Percentiles rank a stretch among this genome's conserved stretches.
phyloP scores from a whole-genome alignment of 2,888 invertebrate genomes.

The Megastigmus dorsalis region DNA sequence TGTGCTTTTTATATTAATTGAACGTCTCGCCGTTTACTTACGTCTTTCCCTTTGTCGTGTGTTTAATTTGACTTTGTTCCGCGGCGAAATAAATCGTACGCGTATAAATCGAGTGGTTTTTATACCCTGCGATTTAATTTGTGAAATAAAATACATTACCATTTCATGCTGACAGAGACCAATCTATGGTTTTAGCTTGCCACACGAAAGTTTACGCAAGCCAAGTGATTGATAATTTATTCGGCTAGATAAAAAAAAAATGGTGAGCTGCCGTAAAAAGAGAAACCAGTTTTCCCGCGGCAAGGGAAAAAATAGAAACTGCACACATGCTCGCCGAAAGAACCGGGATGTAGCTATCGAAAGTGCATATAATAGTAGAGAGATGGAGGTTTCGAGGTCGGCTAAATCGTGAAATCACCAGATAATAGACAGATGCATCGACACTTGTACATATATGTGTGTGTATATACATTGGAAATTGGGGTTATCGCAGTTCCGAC shows the following conservation, averaged over 20 bases:
- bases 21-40: too few species aligned
- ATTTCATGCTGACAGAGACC: too few species aligned
- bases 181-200: too few species aligned
- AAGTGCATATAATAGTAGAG: slow-evolving; percentile 9
- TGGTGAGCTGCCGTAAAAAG: slow-evolving; percentile 16
- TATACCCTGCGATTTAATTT: too few species aligned
- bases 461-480: slow-evolving; percentile 8
- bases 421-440: slow-evolving; percentile 22
- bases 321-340: not conserved
- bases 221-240: not conserved
- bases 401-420: slow-evolving; percentile 21
- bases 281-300: slow-evolving; percentile 29
- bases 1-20: too few species aligned
- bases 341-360: slow-evolving; percentile 3
- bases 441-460: not conserved
- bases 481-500: not conserved
- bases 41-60: too few species aligned
- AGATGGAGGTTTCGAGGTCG: slow-evolving; percentile 44
- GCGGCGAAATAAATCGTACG: too few species aligned
- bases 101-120: too few species aligned
- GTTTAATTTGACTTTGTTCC: too few species aligned
- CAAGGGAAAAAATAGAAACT: not conserved
- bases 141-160: too few species aligned
- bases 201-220: not conserved
- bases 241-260: not conserved